These are phyloP conservation scores for Anhinga anhinga DNA, from an alignment of 2,113 vertebrate genomes.

Conservation along the genomic window DNA sequence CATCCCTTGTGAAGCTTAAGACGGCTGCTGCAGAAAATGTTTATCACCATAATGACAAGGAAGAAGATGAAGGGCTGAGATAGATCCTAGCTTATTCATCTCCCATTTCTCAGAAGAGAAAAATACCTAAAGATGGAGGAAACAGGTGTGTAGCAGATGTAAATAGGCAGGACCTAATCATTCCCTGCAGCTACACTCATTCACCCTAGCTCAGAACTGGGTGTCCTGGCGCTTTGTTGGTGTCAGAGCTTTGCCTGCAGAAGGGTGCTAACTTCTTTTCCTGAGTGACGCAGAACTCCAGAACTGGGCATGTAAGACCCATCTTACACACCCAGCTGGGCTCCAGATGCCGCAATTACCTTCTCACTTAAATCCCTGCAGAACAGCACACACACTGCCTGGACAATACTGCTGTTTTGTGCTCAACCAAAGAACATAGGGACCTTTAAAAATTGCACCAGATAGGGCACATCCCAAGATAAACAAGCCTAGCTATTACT, in stretches of 20 bases:
- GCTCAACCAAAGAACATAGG: neutral
- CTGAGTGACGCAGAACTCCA: neutral
- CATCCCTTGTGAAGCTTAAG: neutral
- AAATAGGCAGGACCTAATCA: neutral
- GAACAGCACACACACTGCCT: neutral
- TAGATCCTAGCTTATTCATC: neutral
- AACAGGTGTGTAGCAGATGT: neutral
- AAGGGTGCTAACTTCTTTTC: neutral
- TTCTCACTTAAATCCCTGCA: neutral
- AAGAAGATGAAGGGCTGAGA: neutral
- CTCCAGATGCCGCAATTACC: neutral
- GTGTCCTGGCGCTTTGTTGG: neutral
- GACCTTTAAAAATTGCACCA: neutral
- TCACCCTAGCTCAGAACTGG: neutral
- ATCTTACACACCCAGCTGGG: accelerated
- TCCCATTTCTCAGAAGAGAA: neutral
- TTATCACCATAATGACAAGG: neutral
- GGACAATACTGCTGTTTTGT: neutral
- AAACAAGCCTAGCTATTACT: neutral
- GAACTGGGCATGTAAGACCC: accelerated
- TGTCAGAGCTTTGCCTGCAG: neutral
- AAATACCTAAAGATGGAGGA: neutral
- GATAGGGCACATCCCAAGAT: neutral
- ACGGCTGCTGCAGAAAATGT: neutral
- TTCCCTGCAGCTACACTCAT: neutral